Evolutionary conservation across 2,113 vertebrate genomes (phyloP), one percentile per base, ranked within the genome.

Genomic region (Montifringilla adamsi): DNA sequence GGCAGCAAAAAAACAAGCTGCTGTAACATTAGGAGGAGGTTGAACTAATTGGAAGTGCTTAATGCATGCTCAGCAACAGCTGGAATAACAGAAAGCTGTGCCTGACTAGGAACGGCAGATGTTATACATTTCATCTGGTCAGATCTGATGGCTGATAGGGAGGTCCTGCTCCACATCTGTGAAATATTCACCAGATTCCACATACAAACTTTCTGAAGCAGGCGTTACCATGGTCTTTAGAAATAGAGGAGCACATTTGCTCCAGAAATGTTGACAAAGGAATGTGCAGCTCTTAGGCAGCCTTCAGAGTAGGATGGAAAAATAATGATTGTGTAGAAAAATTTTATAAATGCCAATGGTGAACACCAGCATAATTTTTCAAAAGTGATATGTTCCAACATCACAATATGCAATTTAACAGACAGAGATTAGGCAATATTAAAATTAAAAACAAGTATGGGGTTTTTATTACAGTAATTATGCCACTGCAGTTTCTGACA

Each of bases 71-170:
- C 95, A 87, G 82, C 86, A 97, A 72, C 97, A 97, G 97, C 97
- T 98, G 97, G 96, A 97, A 94, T 90, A 97, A 97, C 95, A 97
- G 90, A 95, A 53, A 90, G 52, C 90, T 60, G 73, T 74, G 64
- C 50, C 96, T 89, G 60, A 53, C 27, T 86, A 37, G 93, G 70
- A 92, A 82, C 87, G 95, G 92, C 94, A 85, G 73, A 87, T 92
- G 90, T 89, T 96, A 95, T 44, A 16, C 95, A 94, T 94, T 95
- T 96, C 72, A 89, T 96, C 88, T 92, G 90, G 93, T 92, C 97
- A 97, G 94, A 97, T 75, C 85, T 0, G 1, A 97, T 96, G 96
- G 89, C 93, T 95, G 88, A 72, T 93, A 90, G 77, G 63, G 68
- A 91, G 94, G 95, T 96, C 96, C 94, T 96, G 72, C 63, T 94